Conservation (phyloP, 2,797 vertebrate species). For the Enteromius viviparus region DNA sequence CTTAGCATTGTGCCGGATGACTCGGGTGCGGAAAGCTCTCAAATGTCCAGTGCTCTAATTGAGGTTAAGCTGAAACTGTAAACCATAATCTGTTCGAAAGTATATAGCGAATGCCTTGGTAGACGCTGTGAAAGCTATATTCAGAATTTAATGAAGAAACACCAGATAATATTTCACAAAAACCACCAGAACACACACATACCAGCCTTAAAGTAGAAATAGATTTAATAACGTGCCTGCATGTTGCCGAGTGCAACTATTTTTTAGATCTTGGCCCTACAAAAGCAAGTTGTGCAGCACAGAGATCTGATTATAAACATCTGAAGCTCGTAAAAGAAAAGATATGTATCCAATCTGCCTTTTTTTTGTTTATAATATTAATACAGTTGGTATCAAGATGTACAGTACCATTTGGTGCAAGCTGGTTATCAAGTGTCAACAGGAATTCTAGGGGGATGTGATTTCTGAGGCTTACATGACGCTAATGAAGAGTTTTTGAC, state of each 20-base stretch:
- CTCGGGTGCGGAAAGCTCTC: constrained; percentile 61
- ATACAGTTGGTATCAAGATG: constrained; percentile 9
- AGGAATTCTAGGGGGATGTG: constrained; percentile 46
- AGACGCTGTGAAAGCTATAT: constrained; percentile 52
- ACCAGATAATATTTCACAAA: constrained; percentile 56
- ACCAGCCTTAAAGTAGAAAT: constrained; percentile 17
- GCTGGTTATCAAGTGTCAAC: constrained; percentile 52
- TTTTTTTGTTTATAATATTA: neutral
- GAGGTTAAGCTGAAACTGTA: constrained; percentile 69
- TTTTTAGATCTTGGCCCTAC: constrained; percentile 33
- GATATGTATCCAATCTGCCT: constrained; percentile 37
- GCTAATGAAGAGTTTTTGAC: constrained; percentile 31
- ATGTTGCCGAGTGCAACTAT: constrained; percentile 37
- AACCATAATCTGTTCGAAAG: constrained; percentile 67
- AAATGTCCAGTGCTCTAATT: constrained; percentile 62
- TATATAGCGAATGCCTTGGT: constrained; percentile 46
- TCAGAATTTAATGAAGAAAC: constrained; percentile 63
- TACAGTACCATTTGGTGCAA: constrained; percentile 8
- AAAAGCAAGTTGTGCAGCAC: constrained; percentile 41
- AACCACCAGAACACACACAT: constrained; percentile 54
- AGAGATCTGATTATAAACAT: constrained; percentile 46
- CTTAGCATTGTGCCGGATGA: constrained; percentile 50
- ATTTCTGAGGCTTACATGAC: constrained; percentile 27
- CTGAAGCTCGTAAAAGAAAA: constrained; percentile 46
- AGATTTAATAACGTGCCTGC: constrained; percentile 43